Evolutionary conservation across 2,113 vertebrate species (phyloP).

Genomic region (Promerops cafer): DNA sequence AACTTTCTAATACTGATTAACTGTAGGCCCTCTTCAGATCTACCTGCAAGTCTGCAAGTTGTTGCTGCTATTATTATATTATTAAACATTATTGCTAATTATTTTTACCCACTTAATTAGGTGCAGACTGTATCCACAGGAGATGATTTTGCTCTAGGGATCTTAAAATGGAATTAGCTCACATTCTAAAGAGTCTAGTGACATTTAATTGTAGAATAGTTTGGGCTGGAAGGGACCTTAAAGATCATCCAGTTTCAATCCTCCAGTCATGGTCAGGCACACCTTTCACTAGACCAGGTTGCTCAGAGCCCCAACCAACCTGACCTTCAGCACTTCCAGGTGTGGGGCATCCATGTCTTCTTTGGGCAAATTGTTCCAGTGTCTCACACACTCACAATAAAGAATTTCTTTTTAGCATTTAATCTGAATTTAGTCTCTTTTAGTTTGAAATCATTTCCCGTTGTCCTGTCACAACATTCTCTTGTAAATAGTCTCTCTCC

Average conservation of each 20-base stretch:
- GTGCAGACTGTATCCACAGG: rapidly evolving
- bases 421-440: not conserved
- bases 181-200: not conserved
- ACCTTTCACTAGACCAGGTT: not conserved
- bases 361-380: not conserved
- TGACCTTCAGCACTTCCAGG: not conserved
- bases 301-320: not conserved
- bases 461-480: not conserved
- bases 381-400: not conserved
- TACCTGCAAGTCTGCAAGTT: not conserved
- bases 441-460: not conserved
- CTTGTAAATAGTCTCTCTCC: not conserved
- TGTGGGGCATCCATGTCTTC: not conserved
- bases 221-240: not conserved
- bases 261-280: not conserved
- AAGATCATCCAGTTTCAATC: not conserved
- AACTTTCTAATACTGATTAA: not conserved
- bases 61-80: not conserved
- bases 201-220: not conserved
- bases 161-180: not conserved
- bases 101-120: not conserved
- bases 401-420: not conserved
- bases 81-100: not conserved
- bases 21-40: not conserved
- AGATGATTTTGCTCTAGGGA: not conserved